A percentile compares a stretch with the other conserved stretches of the same genome.
phyloP scores from a whole-genome alignment of 2,797 vertebrate species.

The Propithecus perrieri region DNA sequence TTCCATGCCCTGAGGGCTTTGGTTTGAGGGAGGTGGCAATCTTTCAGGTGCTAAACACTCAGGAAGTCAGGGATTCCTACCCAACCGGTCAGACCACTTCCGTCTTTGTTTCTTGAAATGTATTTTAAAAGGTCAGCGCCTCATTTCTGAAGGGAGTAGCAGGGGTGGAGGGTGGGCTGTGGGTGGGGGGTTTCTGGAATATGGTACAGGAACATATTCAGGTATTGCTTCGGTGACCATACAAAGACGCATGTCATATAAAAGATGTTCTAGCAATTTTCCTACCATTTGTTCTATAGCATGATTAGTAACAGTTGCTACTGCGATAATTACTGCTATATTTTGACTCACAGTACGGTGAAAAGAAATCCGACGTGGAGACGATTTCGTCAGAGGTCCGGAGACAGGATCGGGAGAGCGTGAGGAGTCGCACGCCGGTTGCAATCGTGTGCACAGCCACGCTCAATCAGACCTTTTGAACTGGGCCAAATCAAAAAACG shows the following conservation, averaged over 20 bases:
- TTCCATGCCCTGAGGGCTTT: neutral
- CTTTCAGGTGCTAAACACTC: neutral
- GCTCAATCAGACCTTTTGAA: too few relatives aligned
- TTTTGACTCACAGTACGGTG: neutral
- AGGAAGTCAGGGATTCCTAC: neutral
- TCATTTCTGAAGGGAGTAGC: neutral
- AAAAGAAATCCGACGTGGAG: neutral
- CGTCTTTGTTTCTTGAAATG: neutral
- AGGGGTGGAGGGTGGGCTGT: fast-evolving
- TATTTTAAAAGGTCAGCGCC: neutral
- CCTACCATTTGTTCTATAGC: neutral
- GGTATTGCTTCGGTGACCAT: neutral
- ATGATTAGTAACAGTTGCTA: neutral
- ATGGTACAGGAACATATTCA: neutral
- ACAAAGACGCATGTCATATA: neutral
- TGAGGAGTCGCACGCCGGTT: neutral
- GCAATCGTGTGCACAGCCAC: neutral
- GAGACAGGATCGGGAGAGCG: neutral
- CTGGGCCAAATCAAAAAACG: too few relatives aligned
- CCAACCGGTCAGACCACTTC: neutral
- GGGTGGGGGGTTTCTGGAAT: neutral
- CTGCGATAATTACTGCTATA: neutral
- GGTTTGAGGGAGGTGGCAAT: neutral
- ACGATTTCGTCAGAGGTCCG: neutral
- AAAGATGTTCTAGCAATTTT: neutral